Evolutionary conservation across 2,797 vertebrate genomes (phyloP).

Genomic region (Xenops minutus): DNA sequence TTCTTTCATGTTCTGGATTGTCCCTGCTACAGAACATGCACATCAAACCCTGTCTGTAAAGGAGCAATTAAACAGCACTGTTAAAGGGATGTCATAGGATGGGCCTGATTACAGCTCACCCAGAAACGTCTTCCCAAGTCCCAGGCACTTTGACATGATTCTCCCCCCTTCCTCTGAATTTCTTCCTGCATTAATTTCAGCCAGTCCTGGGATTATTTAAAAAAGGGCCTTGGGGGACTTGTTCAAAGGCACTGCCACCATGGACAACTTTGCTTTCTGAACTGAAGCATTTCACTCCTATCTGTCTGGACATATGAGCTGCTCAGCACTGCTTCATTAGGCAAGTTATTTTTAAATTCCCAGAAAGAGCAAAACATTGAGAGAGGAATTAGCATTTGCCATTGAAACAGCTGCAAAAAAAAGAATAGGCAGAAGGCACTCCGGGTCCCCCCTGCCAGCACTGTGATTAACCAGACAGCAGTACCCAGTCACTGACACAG

Average conservation of each 20-base stretch:
- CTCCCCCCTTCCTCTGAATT: slow-evolving; percentile 13
- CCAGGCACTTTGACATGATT: neutral
- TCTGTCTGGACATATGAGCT: slow-evolving; percentile 57
- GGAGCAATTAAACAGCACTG: slow-evolving; percentile 11
- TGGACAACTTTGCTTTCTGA: slow-evolving; percentile 24
- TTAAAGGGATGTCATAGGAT: neutral
- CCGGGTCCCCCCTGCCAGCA: neutral
- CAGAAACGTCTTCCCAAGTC: slow-evolving; percentile 10
- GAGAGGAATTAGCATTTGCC: slow-evolving; percentile 45
- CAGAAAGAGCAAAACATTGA: slow-evolving; percentile 56
- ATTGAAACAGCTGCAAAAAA: slow-evolving; percentile 25
- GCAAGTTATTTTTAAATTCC: slow-evolving; percentile 66
- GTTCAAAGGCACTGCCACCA: slow-evolving; percentile 45
- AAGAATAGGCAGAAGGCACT: neutral
- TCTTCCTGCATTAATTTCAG: slow-evolving; percentile 47
- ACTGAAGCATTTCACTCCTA: slow-evolving; percentile 45
- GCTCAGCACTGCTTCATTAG: slow-evolving; percentile 49
- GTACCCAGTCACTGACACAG: neutral
- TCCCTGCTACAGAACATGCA: neutral
- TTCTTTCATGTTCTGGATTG: slow-evolving; percentile 23
- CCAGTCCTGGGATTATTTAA: slow-evolving; percentile 18
- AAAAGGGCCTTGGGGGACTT: slow-evolving; percentile 36
- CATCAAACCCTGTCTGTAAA: neutral
- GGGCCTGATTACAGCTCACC: slow-evolving; percentile 7
- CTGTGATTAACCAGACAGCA: slow-evolving; percentile 8